Conservation (phyloP, 2,888 invertebrate species). For the Poecilobothrus nobilitatus region DNA sequence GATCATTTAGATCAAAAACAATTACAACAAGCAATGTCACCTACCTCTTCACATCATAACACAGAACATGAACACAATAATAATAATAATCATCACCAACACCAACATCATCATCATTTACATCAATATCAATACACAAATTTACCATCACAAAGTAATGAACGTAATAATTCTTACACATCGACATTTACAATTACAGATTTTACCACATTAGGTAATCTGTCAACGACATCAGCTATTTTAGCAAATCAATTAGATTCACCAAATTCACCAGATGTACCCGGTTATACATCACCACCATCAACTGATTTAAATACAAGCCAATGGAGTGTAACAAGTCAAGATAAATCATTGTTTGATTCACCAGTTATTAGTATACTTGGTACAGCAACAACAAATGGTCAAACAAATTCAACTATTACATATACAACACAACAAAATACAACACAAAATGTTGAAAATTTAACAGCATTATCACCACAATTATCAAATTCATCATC, state of each 20-base stretch:
- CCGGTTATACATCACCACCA: slow-evolving; percentile 49
- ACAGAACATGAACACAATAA: slow-evolving; percentile 29
- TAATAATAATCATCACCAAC: slow-evolving; percentile 31
- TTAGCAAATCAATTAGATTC: slow-evolving; percentile 36
- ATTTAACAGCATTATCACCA: slow-evolving; percentile 40
- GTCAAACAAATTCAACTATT: slow-evolving; percentile 30
- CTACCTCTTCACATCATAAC: slow-evolving; percentile 22
- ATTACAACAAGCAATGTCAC: slow-evolving; percentile 23
- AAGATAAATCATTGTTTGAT: slow-evolving; percentile 56
- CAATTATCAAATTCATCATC: slow-evolving; percentile 38
- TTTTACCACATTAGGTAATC: slow-evolving; percentile 41
- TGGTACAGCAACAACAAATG: slow-evolving; percentile 52
- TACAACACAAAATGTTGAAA: slow-evolving; percentile 40
- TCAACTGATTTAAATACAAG: slow-evolving; percentile 53
- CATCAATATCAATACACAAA: slow-evolving; percentile 40
- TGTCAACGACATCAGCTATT: slow-evolving; percentile 22
- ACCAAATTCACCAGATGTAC: slow-evolving; percentile 39
- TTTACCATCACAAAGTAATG: slow-evolving; percentile 39
- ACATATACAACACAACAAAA: slow-evolving; percentile 49
- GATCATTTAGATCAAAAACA: slow-evolving; percentile 28
- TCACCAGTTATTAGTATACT: slow-evolving; percentile 57
- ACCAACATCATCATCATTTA: slow-evolving; percentile 30
- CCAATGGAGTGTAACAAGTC: slow-evolving; percentile 64
- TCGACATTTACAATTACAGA: slow-evolving; percentile 65
- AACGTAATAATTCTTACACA: slow-evolving; percentile 54